Evolutionary conservation across 2,888 invertebrate genomes (phyloP).

Genomic region (Lordiphosa fenestrarum): DNA sequence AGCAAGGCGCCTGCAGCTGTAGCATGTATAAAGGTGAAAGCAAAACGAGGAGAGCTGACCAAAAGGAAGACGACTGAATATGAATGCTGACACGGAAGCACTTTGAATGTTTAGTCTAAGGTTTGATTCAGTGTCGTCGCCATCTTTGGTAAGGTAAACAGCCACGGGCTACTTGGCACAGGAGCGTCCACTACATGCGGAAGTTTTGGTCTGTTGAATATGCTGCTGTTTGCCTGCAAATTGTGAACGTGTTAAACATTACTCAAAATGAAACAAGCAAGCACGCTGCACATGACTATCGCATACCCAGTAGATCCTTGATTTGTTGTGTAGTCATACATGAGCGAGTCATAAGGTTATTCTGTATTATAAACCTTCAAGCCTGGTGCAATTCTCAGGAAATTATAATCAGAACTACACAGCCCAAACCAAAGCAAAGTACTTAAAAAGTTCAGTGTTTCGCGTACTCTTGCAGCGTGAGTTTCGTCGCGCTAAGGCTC

Average conservation of each 20-base stretch:
- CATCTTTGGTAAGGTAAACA: slow-evolving; percentile 14
- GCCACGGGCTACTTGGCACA: slow-evolving; percentile 23
- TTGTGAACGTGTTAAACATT: slow-evolving; percentile 36
- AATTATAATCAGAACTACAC: too few species aligned
- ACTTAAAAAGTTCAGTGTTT: too few species aligned
- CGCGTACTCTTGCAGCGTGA: too few species aligned
- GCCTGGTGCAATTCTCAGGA: too few species aligned
- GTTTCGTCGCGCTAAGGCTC: too few species aligned
- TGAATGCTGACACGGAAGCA: slow-evolving; percentile 57
- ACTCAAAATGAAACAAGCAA: slow-evolving; percentile 7
- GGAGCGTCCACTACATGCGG: slow-evolving; percentile 35
- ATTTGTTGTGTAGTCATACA: too few species aligned
- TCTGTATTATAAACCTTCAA: too few species aligned
- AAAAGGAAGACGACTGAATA: slow-evolving; percentile 1
- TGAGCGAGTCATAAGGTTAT: too few species aligned
- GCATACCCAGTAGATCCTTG: too few species aligned
- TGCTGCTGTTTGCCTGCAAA: slow-evolving; percentile 22
- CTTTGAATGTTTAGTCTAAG: slow-evolving; percentile 53
- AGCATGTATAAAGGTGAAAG: background rate
- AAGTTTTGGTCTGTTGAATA: slow-evolving; percentile 37
- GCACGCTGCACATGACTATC: too few species aligned
- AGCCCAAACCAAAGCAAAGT: too few species aligned
- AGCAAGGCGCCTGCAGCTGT: slow-evolving; percentile 55
- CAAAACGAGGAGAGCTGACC: slow-evolving; percentile 22
- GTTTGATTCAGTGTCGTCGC: slow-evolving; percentile 49